Base-by-base conservation (phyloP, 2,888 invertebrate genomes). In the Pheosia tremula region DNA sequence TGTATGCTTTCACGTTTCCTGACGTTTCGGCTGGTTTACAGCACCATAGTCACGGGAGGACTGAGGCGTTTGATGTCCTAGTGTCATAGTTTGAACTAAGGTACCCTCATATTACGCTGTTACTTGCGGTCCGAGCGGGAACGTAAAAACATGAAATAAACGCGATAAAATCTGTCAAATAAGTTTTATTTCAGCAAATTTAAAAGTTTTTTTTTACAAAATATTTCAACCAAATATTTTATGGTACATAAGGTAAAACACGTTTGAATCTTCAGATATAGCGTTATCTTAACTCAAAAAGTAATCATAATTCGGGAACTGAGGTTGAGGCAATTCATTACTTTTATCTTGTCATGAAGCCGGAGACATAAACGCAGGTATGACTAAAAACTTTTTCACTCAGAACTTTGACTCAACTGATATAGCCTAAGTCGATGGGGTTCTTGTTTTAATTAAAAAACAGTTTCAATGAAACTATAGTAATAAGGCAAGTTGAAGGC, bases 391-490 rank as follows among this genome's bases (percentile, higher is more conserved):
- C 75, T 80, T 81, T 80, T 79, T 76, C 75, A 72, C 72, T 79
- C 69, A 77, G 65, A 68, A 75, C 72, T 79, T 75, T 60, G 68
- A 63, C 73, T 68, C 61, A 64, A 63, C 72, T 75, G 75, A 75
- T 78, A 79, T 73, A 66, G 72, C 68, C 69, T 24, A 68, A 75
- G 64, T 73, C 75, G 71, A 73, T 69, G 68, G 69, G 67, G 56
- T 56, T 24, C 56, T 77, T 75, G 75, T 75, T 82, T 82, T 81
- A 83, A 81, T 82, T 82, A 82, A 82, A 78, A 77, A 66, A 72
- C 67, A 66, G 64, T 71, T 75, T 75, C 75, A 79, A 79, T 81
- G 10, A 50, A 50, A 24, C 50, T 50, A 50, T 10, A 24, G 50
- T 24, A 24, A 24, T 24, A 24, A 50, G 50, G 24, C 13, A 24